A percentile compares a stretch with the other conserved stretches of the same genome.
Conservation (phyloP, 2,888 invertebrate species). For the Chloromyia formosa region DNA sequence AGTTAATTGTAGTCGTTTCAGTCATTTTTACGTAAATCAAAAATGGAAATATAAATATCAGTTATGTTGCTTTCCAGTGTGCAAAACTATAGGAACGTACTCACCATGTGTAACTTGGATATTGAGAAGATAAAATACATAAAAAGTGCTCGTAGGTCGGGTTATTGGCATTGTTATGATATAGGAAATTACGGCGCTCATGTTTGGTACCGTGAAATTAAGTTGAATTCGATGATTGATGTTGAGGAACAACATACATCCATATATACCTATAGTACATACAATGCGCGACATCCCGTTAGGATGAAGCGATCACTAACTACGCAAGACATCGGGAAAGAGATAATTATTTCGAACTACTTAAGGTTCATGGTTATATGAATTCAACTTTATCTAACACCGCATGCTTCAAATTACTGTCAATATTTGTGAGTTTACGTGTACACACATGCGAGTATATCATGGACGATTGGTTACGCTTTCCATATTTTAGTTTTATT, state of each 20-base stretch:
- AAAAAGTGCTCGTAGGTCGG: neutral
- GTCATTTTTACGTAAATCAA: conserved; percentile 31
- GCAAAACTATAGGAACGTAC: neutral
- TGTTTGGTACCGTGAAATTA: conserved; percentile 24
- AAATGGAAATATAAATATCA: conserved; percentile 24
- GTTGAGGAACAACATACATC: neutral
- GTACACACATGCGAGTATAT: no score
- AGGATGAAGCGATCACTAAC: neutral
- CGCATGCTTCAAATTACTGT: no score
- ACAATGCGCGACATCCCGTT: neutral
- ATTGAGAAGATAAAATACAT: neutral
- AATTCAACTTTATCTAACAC: no score
- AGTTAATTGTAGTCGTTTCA: conserved; percentile 19
- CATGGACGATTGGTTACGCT: no score
- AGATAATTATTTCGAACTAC: no score
- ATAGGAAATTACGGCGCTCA: neutral
- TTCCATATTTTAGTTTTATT: no score
- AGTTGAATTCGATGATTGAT: conserved; percentile 8
- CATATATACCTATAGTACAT: neutral
- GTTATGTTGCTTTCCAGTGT: neutral
- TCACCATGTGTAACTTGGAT: no score
- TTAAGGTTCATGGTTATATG: no score
- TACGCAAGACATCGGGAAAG: no score
- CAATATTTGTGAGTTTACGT: no score
- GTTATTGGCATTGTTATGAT: no score